Evolutionary conservation across 2,888 invertebrate genomes (phyloP).

Genomic region (Malachius bipustulatus): DNA sequence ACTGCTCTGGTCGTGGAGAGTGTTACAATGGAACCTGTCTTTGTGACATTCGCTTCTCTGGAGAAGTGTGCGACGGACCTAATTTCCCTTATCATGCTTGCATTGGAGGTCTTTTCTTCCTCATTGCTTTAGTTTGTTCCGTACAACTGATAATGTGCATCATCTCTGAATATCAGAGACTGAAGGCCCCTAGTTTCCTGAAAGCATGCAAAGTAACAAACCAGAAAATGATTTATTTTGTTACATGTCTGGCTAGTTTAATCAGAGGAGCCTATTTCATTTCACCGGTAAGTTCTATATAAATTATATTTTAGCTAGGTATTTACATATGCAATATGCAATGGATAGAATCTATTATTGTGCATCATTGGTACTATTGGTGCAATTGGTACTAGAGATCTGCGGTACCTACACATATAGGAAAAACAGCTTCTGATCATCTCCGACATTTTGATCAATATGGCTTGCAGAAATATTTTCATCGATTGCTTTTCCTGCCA

Average conservation of each 20-base stretch:
- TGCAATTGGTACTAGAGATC: too few relatives aligned
- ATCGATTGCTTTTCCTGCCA: too few relatives aligned
- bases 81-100: slow-evolving; percentile 70
- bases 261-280: slow-evolving; percentile 83
- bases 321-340: too few relatives aligned
- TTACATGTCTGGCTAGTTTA: slow-evolving; percentile 74
- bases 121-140: slow-evolving; percentile 73
- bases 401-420: too few relatives aligned
- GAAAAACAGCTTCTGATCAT: too few relatives aligned
- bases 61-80: slow-evolving; percentile 69
- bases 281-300: slow-evolving; percentile 71
- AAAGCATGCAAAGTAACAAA: slow-evolving; percentile 79
- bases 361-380: too few relatives aligned
- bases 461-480: too few relatives aligned
- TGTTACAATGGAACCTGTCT: slow-evolving; percentile 85
- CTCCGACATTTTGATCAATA: too few relatives aligned
- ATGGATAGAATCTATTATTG: too few relatives aligned
- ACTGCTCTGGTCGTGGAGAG: slow-evolving; percentile 83
- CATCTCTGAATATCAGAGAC: slow-evolving; percentile 66
- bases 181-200: slow-evolving; percentile 71
- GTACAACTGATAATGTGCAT: slow-evolving; percentile 77
- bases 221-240: slow-evolving; percentile 78
- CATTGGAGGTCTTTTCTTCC: slow-evolving; percentile 65
- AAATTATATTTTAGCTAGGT: too few relatives aligned
- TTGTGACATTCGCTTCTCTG: slow-evolving; percentile 80